Evolutionary conservation across 1,140 invertebrate species (phyloP).

Genomic region (Atta colombica): DNA sequence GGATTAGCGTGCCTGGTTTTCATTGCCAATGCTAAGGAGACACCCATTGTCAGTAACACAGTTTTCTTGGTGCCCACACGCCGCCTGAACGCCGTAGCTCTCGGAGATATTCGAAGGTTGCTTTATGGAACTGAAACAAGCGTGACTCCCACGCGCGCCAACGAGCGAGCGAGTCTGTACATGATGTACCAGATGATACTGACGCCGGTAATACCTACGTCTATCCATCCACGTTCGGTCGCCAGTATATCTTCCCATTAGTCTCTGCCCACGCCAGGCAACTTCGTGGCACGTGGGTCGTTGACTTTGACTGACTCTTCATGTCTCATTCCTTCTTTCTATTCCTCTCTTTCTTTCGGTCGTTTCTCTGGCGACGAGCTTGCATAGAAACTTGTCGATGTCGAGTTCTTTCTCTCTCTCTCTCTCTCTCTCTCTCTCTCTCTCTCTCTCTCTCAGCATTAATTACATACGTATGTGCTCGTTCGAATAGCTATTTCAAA

Average conservation of each 20-base stretch:
- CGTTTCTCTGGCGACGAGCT: constrained; percentile 54
- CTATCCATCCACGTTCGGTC: constrained; percentile 77
- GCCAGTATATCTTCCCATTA: constrained; percentile 79
- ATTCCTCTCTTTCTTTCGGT: constrained; percentile 26
- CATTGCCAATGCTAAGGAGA: constrained; percentile 75
- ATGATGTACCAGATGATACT: constrained; percentile 76
- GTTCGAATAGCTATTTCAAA: constrained; percentile 68
- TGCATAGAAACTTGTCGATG: constrained; percentile 67
- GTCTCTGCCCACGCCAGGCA: constrained; percentile 76
- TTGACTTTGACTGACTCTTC: constrained; percentile 79
- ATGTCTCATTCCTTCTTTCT: constrained; percentile 4
- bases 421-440: neutral
- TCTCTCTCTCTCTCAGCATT: constrained; percentile 54
- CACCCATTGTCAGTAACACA: constrained; percentile 70
- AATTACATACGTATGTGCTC: constrained; percentile 64
- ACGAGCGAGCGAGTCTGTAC: constrained; percentile 56
- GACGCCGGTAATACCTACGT: constrained; percentile 76
- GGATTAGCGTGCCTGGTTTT: constrained; percentile 66
- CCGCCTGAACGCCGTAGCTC: constrained; percentile 16
- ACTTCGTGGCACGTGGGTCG: constrained; percentile 75
- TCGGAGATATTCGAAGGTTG: constrained; percentile 71
- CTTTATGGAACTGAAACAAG: constrained; percentile 76
- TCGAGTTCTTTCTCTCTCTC: constrained; percentile 8
- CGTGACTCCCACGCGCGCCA: constrained; percentile 54
- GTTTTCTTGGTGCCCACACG: constrained; percentile 71